Base-by-base conservation (phyloP, 2,888 invertebrate genomes). In the Nesidiocoris tenuis region DNA sequence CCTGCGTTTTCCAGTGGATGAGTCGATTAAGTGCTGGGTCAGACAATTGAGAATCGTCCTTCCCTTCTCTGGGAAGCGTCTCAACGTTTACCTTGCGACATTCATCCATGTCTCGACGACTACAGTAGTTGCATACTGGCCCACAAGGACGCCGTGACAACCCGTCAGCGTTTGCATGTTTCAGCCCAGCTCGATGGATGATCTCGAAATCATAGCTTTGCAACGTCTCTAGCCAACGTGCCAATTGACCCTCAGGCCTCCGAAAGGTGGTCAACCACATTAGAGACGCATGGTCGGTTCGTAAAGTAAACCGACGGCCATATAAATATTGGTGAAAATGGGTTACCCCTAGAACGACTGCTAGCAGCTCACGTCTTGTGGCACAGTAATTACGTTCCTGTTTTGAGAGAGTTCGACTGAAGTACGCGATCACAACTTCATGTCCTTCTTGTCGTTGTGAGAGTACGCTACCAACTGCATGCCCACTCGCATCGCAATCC, bases 201-300 rank as follows among this genome's bases (percentile, higher is more conserved):
- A 71, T 19, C 1, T 16, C 9, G 7, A 24, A 5, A 16, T 59
- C 24, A 24, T 25, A 61, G 1, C 24, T 59, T 7, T n/a, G 18
- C 17, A 71, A 12, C 23, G n/a, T 16, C 18, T 82, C 80, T 2
- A 82, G 65, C 82, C 82, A 83, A 71, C 82, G 78, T 9, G 82
- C 82, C 54, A 74, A 54, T 39, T 74, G 74, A 12, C 74, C 64
- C 39, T 74, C 74, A 5, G 7, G 39, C 2, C 7, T 22, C 55
- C 64, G 63, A 19, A 61, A 64, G 16, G 21, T 63, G 23, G 21
- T 19, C 17, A 59, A 22, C 64, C 74, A 74, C 63, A 21, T 17
- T 55, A 64, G 23, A 1, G 64, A 74, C 2, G 74, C 23, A 56
- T 74, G 74, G 39, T 74, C 74, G 1, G 74, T 61, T 9, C 74